phyloP scores from a whole-genome alignment of 2,797 vertebrate species.

The Anguilla obscura region DNA sequence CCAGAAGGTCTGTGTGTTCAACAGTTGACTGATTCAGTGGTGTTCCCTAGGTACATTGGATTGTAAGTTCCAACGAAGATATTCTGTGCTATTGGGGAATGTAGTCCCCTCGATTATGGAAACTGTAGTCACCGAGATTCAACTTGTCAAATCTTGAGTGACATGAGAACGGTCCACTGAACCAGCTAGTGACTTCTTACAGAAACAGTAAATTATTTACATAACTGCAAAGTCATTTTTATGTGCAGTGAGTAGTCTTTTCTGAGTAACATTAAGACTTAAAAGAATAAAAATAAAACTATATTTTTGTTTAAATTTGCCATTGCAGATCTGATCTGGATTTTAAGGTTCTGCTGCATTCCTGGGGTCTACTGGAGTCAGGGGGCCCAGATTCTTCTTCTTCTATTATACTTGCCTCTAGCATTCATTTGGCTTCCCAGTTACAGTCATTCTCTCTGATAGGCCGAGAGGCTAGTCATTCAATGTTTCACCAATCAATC shows the following conservation, averaged over 20 bases:
- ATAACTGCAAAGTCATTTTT: too few species aligned
- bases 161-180: too few species aligned
- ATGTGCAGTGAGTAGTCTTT: too few species aligned
- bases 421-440: background rate
- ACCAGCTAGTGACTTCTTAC: too few species aligned
- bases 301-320: background rate
- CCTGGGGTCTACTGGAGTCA: background rate
- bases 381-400: background rate
- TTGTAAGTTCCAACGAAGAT: background rate
- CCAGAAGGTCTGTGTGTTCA: background rate
- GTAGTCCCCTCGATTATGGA: too few species aligned
- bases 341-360: background rate
- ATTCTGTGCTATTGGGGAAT: background rate
- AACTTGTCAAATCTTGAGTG: background rate
- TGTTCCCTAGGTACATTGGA: background rate
- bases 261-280: too few species aligned
- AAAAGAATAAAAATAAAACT: too few species aligned
- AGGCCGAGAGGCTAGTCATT: background rate
- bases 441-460: background rate
- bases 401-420: background rate
- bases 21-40: background rate
- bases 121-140: background rate
- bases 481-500: background rate
- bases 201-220: too few species aligned
- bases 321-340: background rate